Evolutionary conservation across 2,888 invertebrate species (phyloP).

Genomic region (Serrognathus titanus): DNA sequence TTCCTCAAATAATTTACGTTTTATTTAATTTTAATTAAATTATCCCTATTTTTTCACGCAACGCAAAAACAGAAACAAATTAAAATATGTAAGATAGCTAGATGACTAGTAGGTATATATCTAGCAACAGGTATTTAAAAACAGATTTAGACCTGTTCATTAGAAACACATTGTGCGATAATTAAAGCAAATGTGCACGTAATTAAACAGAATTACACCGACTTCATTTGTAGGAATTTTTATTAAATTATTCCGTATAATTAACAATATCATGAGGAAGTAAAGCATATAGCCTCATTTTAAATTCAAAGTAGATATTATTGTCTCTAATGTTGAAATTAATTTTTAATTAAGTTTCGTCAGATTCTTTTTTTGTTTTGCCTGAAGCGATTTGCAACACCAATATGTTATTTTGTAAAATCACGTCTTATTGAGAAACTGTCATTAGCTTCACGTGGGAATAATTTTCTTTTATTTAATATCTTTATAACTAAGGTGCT

Average conservation of each 20-base stretch:
- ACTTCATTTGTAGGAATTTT: slow-evolving; percentile 8
- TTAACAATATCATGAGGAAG: slow-evolving; percentile 8
- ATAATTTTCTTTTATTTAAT: too few species aligned
- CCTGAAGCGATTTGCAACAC: too few species aligned
- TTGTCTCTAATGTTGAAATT: not conserved
- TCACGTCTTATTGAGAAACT: too few species aligned
- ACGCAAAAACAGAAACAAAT: not conserved
- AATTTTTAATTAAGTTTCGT: not conserved
- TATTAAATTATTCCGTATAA: slow-evolving; percentile 8
- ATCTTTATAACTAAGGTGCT: too few species aligned
- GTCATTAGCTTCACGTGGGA: too few species aligned
- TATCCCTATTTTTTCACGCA: too few species aligned
- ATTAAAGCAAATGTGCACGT: slow-evolving; percentile 4
- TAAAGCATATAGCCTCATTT: not conserved
- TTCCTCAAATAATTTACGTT: too few species aligned
- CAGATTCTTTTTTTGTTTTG: too few species aligned
- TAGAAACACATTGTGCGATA: slow-evolving; percentile 2
- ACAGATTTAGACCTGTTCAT: slow-evolving; percentile 6
- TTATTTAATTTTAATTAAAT: not conserved
- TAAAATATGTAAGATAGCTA: not conserved
- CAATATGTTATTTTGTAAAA: too few species aligned
- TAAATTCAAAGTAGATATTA: not conserved
- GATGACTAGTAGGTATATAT: not conserved
- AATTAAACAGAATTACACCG: slow-evolving; percentile 4
- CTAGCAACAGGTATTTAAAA: slow-evolving; percentile 4